A percentile compares a stretch with the other conserved stretches of the same genome.
These are phyloP conservation scores for Antennarius maculatus DNA, from an alignment of 2,797 vertebrate genomes.

Conservation along the genomic window DNA sequence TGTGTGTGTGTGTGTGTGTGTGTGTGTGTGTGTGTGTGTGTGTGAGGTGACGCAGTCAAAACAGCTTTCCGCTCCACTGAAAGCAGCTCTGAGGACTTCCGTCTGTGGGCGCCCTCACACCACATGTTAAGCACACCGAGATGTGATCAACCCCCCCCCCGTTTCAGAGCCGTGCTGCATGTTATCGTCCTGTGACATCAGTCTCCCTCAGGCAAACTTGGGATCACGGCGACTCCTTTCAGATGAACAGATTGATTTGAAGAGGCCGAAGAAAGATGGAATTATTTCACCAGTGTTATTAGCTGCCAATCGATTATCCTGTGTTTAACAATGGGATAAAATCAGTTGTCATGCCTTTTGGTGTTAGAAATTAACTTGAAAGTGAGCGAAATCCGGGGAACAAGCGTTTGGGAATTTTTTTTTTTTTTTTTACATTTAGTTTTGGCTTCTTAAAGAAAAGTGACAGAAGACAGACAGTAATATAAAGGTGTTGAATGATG, in stretches of 20 bases:
- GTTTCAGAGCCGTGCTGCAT: neutral
- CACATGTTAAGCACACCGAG: neutral
- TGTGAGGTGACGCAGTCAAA: constrained; percentile 23
- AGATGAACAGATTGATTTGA: constrained; percentile 15
- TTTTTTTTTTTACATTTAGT: too few species aligned
- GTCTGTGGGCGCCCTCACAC: neutral
- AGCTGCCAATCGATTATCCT: too few species aligned
- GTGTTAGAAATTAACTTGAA: too few species aligned
- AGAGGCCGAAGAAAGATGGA: neutral
- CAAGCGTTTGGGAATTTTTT: too few species aligned
- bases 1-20: too few species aligned
- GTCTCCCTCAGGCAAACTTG: neutral
- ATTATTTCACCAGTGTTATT: too few species aligned
- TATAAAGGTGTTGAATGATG: constrained; percentile 33
- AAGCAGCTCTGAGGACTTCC: constrained; percentile 8
- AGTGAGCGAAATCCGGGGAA: too few species aligned
- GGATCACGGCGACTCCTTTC: neutral
- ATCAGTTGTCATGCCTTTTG: too few species aligned
- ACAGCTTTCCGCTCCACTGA: constrained; percentile 26
- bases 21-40: neutral
- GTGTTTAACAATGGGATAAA: too few species aligned
- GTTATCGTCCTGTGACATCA: constrained; percentile 33
- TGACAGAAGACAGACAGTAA: constrained; percentile 6
- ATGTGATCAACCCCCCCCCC: neutral
- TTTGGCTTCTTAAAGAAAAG: too few species aligned